Conservation (phyloP, 2,113 vertebrate species). For the Muscicapa adusta region DNA sequence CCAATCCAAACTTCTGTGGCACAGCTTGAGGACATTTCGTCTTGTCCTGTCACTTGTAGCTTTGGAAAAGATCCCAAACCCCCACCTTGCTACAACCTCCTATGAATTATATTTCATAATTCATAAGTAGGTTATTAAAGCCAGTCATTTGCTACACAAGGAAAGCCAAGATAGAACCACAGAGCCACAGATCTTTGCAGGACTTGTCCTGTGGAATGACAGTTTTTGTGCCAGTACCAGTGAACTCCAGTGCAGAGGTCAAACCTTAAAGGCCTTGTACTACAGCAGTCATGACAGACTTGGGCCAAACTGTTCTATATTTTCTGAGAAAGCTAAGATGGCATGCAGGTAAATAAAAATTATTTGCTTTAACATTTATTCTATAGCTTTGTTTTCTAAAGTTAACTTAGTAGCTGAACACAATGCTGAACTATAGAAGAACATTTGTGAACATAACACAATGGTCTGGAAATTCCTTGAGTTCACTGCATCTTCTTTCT, state of each 20-base stretch:
- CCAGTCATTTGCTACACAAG: neutral
- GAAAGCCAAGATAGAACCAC: neutral
- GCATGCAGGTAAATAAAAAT: neutral
- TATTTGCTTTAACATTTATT: neutral
- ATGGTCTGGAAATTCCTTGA: neutral
- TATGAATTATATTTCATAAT: neutral
- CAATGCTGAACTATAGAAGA: neutral
- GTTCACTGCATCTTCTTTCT: neutral
- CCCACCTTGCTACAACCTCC: neutral
- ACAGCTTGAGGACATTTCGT: neutral
- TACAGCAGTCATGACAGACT: neutral
- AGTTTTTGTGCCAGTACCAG: neutral
- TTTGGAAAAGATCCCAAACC: neutral
- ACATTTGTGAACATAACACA: neutral
- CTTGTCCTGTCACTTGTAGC: neutral
- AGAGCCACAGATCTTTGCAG: neutral
- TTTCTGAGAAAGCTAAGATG: neutral
- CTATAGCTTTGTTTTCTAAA: neutral
- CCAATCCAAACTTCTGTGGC: rapidly evolving
- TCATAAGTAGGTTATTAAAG: neutral
- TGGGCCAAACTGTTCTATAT: neutral
- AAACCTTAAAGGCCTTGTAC: neutral
- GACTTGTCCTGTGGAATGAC: rapidly evolving
- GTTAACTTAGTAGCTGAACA: neutral
- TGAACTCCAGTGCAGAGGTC: neutral